These are phyloP conservation scores for Phrynocephalus versicolor DNA, from an alignment of 2,113 vertebrate genomes.

Conservation along the genomic window DNA sequence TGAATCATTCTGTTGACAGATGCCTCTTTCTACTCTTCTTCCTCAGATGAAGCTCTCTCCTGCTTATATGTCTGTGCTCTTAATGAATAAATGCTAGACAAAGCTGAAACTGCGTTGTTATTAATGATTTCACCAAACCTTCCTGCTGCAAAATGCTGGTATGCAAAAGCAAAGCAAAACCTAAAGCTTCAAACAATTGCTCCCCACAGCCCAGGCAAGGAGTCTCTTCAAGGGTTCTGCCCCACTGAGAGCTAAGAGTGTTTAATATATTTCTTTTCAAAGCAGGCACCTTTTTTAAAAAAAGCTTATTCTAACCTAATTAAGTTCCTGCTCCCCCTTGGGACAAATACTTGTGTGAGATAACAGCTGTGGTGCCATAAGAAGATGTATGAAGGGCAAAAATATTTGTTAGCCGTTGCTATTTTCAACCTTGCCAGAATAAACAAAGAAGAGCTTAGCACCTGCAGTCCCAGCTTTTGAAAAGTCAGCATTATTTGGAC, in stretches of 20 bases:
- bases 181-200: constrained; percentile 33
- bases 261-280: constrained; percentile 30
- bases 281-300: constrained; percentile 46
- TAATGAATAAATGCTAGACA: not conserved
- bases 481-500: constrained; percentile 59
- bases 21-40: not conserved
- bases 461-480: constrained; percentile 60
- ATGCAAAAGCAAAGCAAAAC: not conserved
- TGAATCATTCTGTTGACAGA: not conserved
- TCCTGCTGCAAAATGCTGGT: constrained; percentile 1
- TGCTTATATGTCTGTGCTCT: not conserved
- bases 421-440: constrained; percentile 66
- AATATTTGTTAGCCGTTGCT: constrained; percentile 64
- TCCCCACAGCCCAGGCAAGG: constrained; percentile 4
- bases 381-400: constrained; percentile 62
- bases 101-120: not conserved
- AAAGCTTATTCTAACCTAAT: constrained; percentile 60
- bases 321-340: constrained; percentile 55
- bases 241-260: constrained; percentile 40
- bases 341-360: constrained; percentile 58
- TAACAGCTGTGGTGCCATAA: constrained; percentile 63
- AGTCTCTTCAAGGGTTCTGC: constrained; percentile 31
- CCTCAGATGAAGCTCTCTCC: not conserved
- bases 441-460: constrained; percentile 55
- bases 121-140: constrained; percentile 29